Evolutionary conservation across 2,113 vertebrate genomes (phyloP).

Genomic region (Cariama cristata): DNA sequence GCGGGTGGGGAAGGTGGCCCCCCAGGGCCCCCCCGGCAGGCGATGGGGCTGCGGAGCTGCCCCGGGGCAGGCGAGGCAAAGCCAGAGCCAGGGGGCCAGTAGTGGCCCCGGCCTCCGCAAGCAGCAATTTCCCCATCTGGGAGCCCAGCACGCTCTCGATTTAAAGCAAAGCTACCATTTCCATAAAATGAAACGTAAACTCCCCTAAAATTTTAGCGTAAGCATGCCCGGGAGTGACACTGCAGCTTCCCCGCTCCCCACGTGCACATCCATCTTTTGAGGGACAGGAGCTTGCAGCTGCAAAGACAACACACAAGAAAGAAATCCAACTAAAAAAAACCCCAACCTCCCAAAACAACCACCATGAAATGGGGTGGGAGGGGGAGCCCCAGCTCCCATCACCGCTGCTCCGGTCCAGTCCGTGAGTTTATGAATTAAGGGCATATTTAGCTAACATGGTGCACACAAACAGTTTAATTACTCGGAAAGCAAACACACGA

Average conservation of each 20-base stretch:
- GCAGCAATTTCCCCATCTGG: background rate
- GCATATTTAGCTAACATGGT: background rate
- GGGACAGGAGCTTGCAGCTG: fast-evolving
- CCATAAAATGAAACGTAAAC: background rate
- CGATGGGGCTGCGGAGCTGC: background rate
- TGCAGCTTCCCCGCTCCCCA: background rate
- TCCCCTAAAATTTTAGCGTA: background rate
- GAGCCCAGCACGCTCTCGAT: fast-evolving
- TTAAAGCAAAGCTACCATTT: background rate
- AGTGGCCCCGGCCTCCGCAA: background rate
- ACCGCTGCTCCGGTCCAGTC: background rate
- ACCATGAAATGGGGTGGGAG: background rate
- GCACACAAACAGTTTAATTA: background rate
- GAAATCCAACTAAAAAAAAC: background rate
- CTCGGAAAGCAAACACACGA: background rate
- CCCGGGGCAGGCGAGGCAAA: background rate
- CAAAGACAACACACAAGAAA: background rate
- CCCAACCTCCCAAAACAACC: background rate
- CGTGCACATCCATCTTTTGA: background rate
- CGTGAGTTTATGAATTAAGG: background rate
- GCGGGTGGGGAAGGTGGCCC: background rate
- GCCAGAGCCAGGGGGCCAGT: background rate
- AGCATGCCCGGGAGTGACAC: fast-evolving
- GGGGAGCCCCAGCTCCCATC: constrained; percentile 7
- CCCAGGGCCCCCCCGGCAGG: too few species aligned